Evolutionary conservation across 1,140 invertebrate species (phyloP).

Genomic region (Aphaenogaster rudis): DNA sequence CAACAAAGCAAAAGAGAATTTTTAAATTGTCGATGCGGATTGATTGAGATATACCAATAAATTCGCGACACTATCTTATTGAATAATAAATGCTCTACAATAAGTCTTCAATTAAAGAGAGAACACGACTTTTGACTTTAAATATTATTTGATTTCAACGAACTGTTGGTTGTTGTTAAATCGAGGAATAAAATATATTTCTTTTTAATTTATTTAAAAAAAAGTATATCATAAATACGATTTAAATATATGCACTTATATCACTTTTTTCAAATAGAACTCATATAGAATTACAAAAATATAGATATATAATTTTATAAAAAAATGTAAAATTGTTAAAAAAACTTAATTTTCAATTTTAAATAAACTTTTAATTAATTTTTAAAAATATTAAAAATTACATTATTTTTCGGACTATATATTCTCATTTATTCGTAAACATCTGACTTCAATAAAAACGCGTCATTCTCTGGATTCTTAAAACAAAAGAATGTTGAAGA

Average conservation of each 20-base stretch:
- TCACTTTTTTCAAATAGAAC: conserved; percentile 1
- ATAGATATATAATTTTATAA: not conserved
- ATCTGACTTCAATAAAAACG: not conserved
- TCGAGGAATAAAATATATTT: not conserved
- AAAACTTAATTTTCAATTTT: not conserved
- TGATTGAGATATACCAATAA: not conserved
- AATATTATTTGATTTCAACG: conserved; percentile 2
- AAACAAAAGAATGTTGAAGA: not conserved
- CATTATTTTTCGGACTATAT: not conserved
- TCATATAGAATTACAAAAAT: not conserved
- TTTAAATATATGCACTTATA: not conserved
- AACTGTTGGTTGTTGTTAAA: not conserved
- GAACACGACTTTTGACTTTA: not conserved
- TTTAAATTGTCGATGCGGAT: conserved; percentile 4
- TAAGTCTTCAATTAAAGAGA: conserved; percentile 14
- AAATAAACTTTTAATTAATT: not conserved
- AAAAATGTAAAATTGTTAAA: not conserved
- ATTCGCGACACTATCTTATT: not conserved
- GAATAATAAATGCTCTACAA: not conserved
- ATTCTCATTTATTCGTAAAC: not conserved
- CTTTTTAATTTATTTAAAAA: not conserved
- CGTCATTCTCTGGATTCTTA: not conserved
- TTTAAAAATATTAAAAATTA: conserved; percentile 6
- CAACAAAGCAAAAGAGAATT: conserved; percentile 21
- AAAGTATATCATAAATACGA: not conserved